Conservation (phyloP, 2,797 vertebrate genomes). For the Anabas testudineus region DNA sequence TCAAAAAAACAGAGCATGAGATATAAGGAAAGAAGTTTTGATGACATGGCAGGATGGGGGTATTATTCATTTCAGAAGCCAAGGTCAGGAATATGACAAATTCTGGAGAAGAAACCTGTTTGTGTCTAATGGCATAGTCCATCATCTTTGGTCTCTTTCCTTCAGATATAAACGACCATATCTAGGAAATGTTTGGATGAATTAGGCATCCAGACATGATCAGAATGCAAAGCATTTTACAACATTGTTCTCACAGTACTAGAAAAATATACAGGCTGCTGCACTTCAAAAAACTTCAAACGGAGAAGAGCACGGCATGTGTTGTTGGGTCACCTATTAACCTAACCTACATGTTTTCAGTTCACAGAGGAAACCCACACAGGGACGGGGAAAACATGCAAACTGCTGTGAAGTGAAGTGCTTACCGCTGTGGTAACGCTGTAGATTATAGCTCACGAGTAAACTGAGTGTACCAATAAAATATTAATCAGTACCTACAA, state of each 20-base stretch:
- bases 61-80: constrained; percentile 52
- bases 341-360: too few species aligned
- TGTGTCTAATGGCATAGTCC: constrained; percentile 62
- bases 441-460: too few species aligned
- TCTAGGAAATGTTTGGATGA: constrained; percentile 37
- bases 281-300: too few species aligned
- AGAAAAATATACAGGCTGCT: not conserved
- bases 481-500: too few species aligned
- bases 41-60: constrained; percentile 16
- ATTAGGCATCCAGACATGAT: constrained; percentile 31
- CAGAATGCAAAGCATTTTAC: constrained; percentile 19
- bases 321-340: too few species aligned
- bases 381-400: too few species aligned
- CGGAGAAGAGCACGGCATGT: too few species aligned
- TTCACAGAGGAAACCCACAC: too few species aligned
- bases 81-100: constrained; percentile 59
- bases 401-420: too few species aligned
- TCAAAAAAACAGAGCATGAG: constrained; percentile 5
- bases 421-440: too few species aligned
- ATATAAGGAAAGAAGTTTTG: constrained; percentile 20
- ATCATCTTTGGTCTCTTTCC: constrained; percentile 53
- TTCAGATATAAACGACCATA: constrained; percentile 27
- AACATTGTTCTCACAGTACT: not conserved
- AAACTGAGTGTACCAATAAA: too few species aligned
- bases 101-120: constrained; percentile 55